Evolutionary conservation across 2,797 vertebrate species (phyloP).

Genomic region (Otolemur crassicaudatus): DNA sequence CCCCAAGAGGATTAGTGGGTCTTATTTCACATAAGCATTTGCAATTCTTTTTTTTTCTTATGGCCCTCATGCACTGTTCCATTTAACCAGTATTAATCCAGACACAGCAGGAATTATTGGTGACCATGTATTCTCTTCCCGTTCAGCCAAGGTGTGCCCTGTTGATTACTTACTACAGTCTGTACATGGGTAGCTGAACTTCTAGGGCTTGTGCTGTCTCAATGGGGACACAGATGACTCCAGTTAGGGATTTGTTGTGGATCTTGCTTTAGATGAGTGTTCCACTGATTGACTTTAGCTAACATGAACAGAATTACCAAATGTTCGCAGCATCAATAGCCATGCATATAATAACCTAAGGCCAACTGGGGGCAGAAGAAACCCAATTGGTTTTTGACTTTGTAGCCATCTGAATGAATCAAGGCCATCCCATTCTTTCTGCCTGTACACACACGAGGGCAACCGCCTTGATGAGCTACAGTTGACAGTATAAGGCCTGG

Average conservation of each 20-base stretch:
- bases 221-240: neutral
- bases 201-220: neutral
- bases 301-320: neutral
- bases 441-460: accelerated
- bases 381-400: neutral
- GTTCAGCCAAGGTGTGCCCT: neutral
- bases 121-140: neutral
- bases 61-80: too few species aligned
- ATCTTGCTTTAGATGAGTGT: neutral
- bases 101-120: neutral
- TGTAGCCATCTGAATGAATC: neutral
- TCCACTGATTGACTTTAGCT: neutral
- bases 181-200: neutral
- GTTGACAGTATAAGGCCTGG: neutral
- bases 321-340: neutral
- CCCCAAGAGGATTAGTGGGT: neutral
- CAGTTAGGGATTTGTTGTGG: neutral
- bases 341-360: neutral
- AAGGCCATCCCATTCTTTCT: neutral
- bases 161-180: neutral
- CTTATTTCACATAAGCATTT: neutral
- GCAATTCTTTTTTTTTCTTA: neutral
- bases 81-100: neutral
- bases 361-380: neutral
- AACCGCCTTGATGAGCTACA: neutral